Evolutionary conservation across 2,888 invertebrate species (phyloP).

Genomic region (Alsophila aescularia): DNA sequence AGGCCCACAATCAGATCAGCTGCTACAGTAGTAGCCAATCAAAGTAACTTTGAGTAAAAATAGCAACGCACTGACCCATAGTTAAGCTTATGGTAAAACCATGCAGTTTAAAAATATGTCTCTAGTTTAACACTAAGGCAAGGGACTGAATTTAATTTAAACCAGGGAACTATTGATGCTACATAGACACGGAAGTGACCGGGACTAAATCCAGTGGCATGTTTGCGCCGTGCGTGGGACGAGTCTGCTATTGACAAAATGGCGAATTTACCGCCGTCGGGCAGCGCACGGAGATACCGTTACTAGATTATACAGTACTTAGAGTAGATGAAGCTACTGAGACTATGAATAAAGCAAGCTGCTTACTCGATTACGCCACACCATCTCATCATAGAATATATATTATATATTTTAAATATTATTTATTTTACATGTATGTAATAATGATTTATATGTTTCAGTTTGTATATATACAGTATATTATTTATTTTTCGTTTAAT

Average conservation of each 20-base stretch:
- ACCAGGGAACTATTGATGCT: constrained; percentile 26
- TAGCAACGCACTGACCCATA: constrained; percentile 26
- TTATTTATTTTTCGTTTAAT: too few species aligned
- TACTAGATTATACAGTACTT: neutral
- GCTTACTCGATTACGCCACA: neutral
- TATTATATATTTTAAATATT: too few species aligned
- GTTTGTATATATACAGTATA: too few species aligned
- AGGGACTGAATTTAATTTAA: neutral
- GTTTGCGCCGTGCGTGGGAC: constrained; percentile 68
- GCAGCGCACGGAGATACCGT: constrained; percentile 1
- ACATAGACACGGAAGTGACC: constrained; percentile 63
- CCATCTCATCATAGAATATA: too few species aligned
- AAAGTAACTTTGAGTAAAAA: constrained; percentile 17
- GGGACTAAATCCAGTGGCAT: constrained; percentile 56
- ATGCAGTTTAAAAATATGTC: too few species aligned
- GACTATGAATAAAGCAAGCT: neutral
- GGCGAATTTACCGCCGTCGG: constrained; percentile 40
- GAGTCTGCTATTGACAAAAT: constrained; percentile 63
- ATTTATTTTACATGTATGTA: too few species aligned
- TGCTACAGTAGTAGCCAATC: too few species aligned
- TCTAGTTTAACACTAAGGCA: neutral
- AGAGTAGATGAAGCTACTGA: neutral
- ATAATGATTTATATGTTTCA: too few species aligned
- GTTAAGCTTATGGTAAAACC: too few species aligned
- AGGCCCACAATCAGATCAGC: constrained; percentile 16